Evolutionary conservation across 2,797 vertebrate genomes (phyloP).

Genomic region (Pangasius mekongensis): DNA sequence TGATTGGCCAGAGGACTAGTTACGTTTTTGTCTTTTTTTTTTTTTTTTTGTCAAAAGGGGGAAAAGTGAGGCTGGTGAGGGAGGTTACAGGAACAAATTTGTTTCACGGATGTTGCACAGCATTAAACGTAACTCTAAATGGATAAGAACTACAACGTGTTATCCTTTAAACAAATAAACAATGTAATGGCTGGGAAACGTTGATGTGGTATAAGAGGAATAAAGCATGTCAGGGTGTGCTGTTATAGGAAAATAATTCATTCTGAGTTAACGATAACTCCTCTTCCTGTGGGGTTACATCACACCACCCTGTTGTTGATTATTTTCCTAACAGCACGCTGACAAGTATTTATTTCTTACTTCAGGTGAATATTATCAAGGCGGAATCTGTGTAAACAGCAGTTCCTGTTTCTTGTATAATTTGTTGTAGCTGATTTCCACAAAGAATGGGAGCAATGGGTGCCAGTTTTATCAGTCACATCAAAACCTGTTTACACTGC

Average conservation of each 20-base stretch:
- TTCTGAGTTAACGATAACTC: not conserved
- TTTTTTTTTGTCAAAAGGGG: not conserved
- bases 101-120: not conserved
- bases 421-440: constrained; percentile 1
- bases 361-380: not conserved
- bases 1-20: not conserved
- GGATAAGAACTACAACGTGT: not conserved
- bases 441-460: not conserved
- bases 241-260: not conserved
- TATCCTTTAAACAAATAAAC: not conserved
- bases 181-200: not conserved
- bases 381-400: not conserved
- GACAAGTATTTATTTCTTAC: not conserved
- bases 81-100: not conserved
- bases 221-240: not conserved
- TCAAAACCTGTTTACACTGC: constrained; percentile 25
- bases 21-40: not conserved
- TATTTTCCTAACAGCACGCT: not conserved
- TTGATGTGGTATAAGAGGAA: not conserved
- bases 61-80: not conserved
- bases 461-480: constrained; percentile 38
- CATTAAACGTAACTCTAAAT: not conserved
- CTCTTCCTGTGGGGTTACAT: not conserved
- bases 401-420: constrained; percentile 4
- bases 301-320: not conserved